phyloP scores from a whole-genome alignment of 2,797 vertebrate species.

The Sebastes hubbsi region DNA sequence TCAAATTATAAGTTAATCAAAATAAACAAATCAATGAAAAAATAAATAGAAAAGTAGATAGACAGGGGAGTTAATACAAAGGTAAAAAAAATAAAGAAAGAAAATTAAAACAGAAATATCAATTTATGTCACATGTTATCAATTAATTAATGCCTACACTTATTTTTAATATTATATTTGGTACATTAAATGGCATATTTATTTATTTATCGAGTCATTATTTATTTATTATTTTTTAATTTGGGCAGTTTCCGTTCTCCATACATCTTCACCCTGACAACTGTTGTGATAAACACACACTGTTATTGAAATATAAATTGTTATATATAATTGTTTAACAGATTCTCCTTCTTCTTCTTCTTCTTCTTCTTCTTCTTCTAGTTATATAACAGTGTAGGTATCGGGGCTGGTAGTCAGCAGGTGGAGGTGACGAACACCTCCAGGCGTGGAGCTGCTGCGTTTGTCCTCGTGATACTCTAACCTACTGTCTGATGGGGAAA shows the following conservation, averaged over 20 bases:
- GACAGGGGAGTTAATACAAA: no score
- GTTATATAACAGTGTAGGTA: conserved; percentile 24
- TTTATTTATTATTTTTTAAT: neutral
- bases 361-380: neutral
- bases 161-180: no score
- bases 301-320: neutral
- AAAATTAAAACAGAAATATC: no score
- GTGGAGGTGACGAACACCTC: conserved; percentile 38
- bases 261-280: neutral
- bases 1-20: no score
- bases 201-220: neutral
- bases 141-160: no score
- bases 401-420: conserved; percentile 1
- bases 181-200: no score
- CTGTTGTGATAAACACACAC: no score
- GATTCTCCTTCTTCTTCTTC: neutral
- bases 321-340: no score
- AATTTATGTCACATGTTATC: no score
- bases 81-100: no score
- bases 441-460: conserved; percentile 29
- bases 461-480: neutral
- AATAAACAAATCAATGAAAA: no score
- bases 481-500: conserved; percentile 3
- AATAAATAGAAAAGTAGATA: no score
- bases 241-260: neutral